phyloP scores from a whole-genome alignment of 1,140 invertebrate species.

The Papilio polyxenes region DNA sequence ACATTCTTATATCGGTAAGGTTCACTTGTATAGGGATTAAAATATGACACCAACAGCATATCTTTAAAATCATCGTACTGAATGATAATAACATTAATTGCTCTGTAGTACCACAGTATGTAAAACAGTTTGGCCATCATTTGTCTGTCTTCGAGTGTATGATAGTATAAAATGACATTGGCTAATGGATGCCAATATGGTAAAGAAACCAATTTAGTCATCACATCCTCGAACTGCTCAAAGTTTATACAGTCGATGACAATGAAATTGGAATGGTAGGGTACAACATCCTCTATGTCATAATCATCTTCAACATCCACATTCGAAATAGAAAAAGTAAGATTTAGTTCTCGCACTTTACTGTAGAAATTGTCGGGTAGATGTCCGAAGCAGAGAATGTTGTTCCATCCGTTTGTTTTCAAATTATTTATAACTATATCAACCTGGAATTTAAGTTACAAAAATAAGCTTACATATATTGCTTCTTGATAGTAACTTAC shows the following conservation, averaged over 20 bases:
- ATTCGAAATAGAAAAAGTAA: slow-evolving; percentile 52
- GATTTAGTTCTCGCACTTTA: slow-evolving; percentile 47
- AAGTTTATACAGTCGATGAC: slow-evolving; percentile 56
- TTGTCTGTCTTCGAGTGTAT: slow-evolving; percentile 45
- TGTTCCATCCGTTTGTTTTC: slow-evolving; percentile 63
- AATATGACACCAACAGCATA: slow-evolving; percentile 52
- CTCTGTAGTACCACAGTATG: slow-evolving; percentile 65
- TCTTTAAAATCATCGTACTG: slow-evolving; percentile 54
- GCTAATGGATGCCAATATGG: slow-evolving; percentile 68
- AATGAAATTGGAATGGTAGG: slow-evolving; percentile 59
- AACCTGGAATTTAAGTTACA: slow-evolving; percentile 50
- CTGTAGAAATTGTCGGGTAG: slow-evolving; percentile 57
- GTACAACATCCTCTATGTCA: slow-evolving; percentile 55
- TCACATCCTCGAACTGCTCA: slow-evolving; percentile 55
- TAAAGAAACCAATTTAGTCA: slow-evolving; percentile 50
- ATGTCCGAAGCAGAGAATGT: slow-evolving; percentile 55
- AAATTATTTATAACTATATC: slow-evolving; percentile 55
- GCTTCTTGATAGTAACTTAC: not conserved
- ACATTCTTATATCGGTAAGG: slow-evolving; percentile 53
- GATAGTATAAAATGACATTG: slow-evolving; percentile 63
- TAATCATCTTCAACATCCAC: slow-evolving; percentile 46
- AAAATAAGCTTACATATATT: slow-evolving; percentile 40
- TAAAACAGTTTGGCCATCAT: slow-evolving; percentile 63
- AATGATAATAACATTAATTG: slow-evolving; percentile 61
- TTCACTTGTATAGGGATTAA: slow-evolving; percentile 61